These are phyloP conservation scores for Tragelaphus buxtoni DNA, from an alignment of 2,113 vertebrate genomes.

Conservation along the genomic window DNA sequence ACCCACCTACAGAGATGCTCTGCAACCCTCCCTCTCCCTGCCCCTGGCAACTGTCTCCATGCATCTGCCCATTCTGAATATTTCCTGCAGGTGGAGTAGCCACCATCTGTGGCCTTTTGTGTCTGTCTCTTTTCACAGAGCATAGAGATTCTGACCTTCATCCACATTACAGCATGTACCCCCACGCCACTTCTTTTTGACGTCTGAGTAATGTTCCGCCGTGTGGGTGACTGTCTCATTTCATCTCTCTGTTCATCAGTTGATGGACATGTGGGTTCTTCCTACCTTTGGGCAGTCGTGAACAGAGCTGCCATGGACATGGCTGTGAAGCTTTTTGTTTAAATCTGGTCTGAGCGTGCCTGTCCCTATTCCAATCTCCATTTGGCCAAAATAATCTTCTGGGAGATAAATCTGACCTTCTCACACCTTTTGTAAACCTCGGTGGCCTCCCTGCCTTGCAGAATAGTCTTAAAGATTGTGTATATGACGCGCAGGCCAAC, in stretches of 20 bases:
- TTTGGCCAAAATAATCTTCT: no score
- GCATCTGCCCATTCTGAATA: no score
- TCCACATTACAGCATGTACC: fast-evolving
- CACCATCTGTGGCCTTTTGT: fast-evolving
- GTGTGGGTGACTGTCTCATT: fast-evolving
- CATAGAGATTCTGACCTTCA: fast-evolving
- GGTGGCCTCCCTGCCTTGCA: neutral
- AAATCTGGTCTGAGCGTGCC: neutral
- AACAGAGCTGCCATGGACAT: fast-evolving
- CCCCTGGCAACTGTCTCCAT: neutral
- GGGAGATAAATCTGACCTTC: neutral
- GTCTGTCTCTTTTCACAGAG: neutral
- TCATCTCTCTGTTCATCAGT: fast-evolving
- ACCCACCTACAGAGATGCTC: fast-evolving
- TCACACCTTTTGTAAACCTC: neutral
- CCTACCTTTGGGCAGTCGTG: fast-evolving
- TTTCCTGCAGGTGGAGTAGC: neutral
- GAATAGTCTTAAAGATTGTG: fast-evolving
- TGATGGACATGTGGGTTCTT: fast-evolving
- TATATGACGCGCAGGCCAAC: fast-evolving
- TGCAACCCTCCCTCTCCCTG: fast-evolving
- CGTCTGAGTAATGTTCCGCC: fast-evolving
- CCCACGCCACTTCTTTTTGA: fast-evolving
- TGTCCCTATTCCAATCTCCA: neutral
- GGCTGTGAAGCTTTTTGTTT: fast-evolving